phyloP scores from a whole-genome alignment of 2,113 vertebrate genomes.

The Tenebrosternarchus preto region DNA sequence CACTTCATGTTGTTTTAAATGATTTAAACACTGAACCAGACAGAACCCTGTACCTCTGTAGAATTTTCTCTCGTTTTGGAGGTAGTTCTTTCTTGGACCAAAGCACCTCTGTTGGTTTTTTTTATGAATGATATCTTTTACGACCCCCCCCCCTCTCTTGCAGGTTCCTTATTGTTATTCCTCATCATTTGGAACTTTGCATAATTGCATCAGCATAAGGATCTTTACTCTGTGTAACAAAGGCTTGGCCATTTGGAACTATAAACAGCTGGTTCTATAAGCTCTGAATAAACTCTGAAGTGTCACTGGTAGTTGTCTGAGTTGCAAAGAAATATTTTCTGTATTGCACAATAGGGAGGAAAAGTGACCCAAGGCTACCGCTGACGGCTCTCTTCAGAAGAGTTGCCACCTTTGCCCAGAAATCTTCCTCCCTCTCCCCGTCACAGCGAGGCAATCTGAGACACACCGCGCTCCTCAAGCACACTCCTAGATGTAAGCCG shows the following conservation, averaged over 20 bases:
- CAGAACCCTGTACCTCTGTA: conserved; percentile 18
- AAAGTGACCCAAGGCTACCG: not conserved
- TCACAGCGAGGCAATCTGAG: conserved; percentile 16
- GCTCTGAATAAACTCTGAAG: not conserved
- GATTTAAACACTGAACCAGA: conserved; percentile 12
- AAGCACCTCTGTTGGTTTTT: not conserved
- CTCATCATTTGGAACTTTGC: not conserved
- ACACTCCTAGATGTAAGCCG: conserved; percentile 22
- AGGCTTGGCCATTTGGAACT: not conserved
- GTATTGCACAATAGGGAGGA: too few species aligned
- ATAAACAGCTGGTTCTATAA: not conserved
- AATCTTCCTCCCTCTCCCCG: conserved; percentile 5
- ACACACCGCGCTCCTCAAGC: not conserved
- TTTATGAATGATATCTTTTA: conserved; percentile 7
- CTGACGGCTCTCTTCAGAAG: conserved; percentile 19
- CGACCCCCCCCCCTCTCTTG: not conserved
- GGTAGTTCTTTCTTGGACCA: not conserved
- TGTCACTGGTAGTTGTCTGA: not conserved
- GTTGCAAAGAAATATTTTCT: too few species aligned
- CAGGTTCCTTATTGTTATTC: not conserved
- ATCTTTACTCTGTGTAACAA: conserved; percentile 10
- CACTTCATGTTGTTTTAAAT: conserved; percentile 35
- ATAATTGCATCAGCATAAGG: not conserved
- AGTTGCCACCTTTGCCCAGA: conserved; percentile 31
- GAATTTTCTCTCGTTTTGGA: not conserved